Percentiles rank a stretch among this genome's conserved stretches.
Conservation (phyloP, 92 coral and sea anemone genomes). For the Chrysogorgia sp. region DNA sequence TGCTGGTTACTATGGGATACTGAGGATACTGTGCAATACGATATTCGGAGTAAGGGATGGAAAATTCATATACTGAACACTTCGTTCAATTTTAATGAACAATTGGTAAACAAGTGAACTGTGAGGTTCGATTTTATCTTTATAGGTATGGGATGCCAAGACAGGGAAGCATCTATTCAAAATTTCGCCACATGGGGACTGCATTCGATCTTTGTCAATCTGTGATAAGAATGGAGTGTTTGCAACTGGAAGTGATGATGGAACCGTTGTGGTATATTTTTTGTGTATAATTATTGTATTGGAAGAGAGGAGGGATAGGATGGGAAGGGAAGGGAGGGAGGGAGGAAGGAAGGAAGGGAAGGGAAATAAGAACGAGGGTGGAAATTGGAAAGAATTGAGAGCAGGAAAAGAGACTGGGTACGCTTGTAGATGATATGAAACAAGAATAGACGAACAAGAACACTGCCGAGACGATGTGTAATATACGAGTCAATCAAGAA, state of each 20-base stretch:
- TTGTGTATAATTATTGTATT: neutral
- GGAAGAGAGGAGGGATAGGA: neutral
- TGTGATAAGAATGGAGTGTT: constrained; percentile 67
- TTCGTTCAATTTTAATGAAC: too few relatives aligned
- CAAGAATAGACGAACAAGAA: too few relatives aligned
- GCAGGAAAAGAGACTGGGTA: neutral
- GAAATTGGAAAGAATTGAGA: neutral
- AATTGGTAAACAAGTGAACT: too few relatives aligned
- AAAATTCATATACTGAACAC: too few relatives aligned
- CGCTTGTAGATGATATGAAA: neutral
- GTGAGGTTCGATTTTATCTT: neutral
- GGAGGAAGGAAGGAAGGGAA: neutral
- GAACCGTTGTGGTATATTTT: constrained; percentile 68
- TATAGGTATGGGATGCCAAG: constrained; percentile 85
- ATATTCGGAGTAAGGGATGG: too few relatives aligned
- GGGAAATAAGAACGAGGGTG: neutral
- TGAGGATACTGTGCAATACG: too few relatives aligned
- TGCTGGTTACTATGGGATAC: too few relatives aligned
- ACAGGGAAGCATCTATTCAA: constrained; percentile 66
- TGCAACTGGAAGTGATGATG: constrained; percentile 97
- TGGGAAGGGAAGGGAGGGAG: neutral
- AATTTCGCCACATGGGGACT: constrained; percentile 86
- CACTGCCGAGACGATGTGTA: too few relatives aligned
- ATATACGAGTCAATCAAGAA: too few relatives aligned
- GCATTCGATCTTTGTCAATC: constrained; percentile 86